These are phyloP conservation scores for Drosophila pseudotakahashii DNA, from an alignment of 2,888 invertebrate genomes.

Conservation along the genomic window DNA sequence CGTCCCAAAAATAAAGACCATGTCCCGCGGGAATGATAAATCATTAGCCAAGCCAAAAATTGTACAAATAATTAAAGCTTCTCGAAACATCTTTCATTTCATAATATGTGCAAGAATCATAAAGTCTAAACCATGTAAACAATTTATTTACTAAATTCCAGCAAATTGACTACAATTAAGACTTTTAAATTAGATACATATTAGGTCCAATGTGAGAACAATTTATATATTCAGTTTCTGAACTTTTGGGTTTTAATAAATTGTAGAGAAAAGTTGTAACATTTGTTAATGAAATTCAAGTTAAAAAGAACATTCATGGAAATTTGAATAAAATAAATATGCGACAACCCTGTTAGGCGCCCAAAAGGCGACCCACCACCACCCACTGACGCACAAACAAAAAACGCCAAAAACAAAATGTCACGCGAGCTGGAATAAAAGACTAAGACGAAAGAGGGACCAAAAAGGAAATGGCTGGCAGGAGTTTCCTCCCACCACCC, in stretches of 20 bases:
- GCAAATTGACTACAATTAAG: too few relatives aligned
- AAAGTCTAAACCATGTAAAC: too few relatives aligned
- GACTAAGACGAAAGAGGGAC: conserved; percentile 28
- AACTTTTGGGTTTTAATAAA: too few relatives aligned
- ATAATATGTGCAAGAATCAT: not conserved
- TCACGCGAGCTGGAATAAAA: conserved; percentile 33
- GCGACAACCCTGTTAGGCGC: not conserved
- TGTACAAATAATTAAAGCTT: not conserved
- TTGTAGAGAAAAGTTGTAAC: too few relatives aligned
- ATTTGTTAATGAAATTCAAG: too few relatives aligned
- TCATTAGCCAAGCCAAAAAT: not conserved
- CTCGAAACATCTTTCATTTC: not conserved
- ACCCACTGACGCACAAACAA: not conserved
- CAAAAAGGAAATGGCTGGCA: conserved; percentile 7
- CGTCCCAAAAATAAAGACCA: conserved; percentile 17
- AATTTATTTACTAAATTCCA: too few relatives aligned
- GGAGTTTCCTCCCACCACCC: not conserved
- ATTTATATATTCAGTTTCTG: too few relatives aligned
- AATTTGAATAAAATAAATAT: not conserved
- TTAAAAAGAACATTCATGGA: not conserved
- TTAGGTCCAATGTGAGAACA: too few relatives aligned
- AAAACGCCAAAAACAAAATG: not conserved
- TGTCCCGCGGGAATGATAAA: conserved; percentile 39
- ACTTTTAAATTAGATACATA: too few relatives aligned
- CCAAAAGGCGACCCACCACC: not conserved